Evolutionary conservation across 2,888 invertebrate genomes (phyloP).

Genomic region (Andrena camellia): DNA sequence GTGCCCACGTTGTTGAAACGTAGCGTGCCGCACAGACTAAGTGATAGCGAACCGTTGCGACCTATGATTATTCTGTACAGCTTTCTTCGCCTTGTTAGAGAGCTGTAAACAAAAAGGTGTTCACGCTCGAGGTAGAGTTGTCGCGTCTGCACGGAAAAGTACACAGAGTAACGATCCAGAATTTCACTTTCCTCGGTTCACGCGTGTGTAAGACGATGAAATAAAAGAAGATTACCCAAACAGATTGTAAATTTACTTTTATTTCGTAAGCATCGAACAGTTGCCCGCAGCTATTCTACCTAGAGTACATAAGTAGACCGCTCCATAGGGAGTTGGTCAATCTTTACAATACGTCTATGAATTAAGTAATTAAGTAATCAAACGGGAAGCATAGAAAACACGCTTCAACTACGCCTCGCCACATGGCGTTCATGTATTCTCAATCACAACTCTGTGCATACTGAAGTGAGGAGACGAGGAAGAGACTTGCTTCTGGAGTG

Average conservation of each 20-base stretch:
- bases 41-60: constrained; percentile 26
- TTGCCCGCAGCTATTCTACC: constrained; percentile 6
- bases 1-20: constrained; percentile 12
- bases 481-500: not conserved
- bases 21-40: not conserved
- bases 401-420: not conserved
- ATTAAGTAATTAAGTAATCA: not conserved
- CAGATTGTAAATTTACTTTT: constrained; percentile 31
- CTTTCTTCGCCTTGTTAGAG: constrained; percentile 45
- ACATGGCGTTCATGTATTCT: constrained; percentile 4
- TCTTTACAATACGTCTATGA: not conserved
- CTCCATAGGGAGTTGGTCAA: constrained; percentile 14
- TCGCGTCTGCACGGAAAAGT: constrained; percentile 36
- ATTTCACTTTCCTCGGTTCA: constrained; percentile 56
- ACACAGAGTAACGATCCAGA: constrained; percentile 22
- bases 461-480: not conserved
- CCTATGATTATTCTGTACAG: constrained; percentile 39
- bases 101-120: constrained; percentile 41
- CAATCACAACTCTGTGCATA: not conserved
- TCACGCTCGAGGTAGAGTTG: constrained; percentile 36
- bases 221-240: constrained; percentile 34
- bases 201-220: constrained; percentile 42
- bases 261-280: not conserved
- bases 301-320: not conserved
- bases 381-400: constrained; percentile 3